Base-by-base conservation (phyloP, 2,113 vertebrate genomes). In the Eudyptes chrysolophus region DNA sequence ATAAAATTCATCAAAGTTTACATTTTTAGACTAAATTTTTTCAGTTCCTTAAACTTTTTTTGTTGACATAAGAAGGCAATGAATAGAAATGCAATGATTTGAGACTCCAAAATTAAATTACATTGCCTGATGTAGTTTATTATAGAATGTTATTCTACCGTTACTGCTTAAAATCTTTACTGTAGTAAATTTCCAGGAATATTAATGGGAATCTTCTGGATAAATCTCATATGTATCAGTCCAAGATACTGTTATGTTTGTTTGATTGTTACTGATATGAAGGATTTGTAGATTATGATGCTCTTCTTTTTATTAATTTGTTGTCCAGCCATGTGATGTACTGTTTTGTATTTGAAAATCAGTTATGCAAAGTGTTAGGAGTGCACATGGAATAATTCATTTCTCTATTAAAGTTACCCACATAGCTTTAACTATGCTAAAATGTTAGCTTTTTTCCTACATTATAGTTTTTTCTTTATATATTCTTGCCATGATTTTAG, bases 331-430 rank as follows among this genome's bases (percentile, higher is more conserved):
- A 36, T 16, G 13, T 30, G 46, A 62, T 57, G 6, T 40, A 24
- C 14, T 22, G 32, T n/a, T 92, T 82, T 55, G 16, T 57, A 61
- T 69, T 81, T 84, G 36, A 77, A 62, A 93, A 80, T 69, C 46
- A 18, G 13, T 66, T 40, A 26, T 44, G 12, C 24, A 40, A 76
- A 76, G 16, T 55, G 22, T 38, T 79, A 71, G 11, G 18, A 10
- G 2, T 72, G 32, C 7, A 72, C 24, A 4, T 1, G 4, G n/a
- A 79, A 29, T 6, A 62, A 54, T 26, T 64, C 0, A 20, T 25
- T 71, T 75, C 16, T 68, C 22, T 16, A 18, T 42, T 60, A 25
- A 82, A 78, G 9, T 48, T 69, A 60, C 16, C n/a, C 6, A 46
- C 3, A 8, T 20, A 29, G 24, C 20, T 84, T 76, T 64, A 38